Percentiles rank a stretch among this genome's conserved stretches.
Conservation (phyloP, 2,113 vertebrate genomes). For the Tetraodon nigroviridis region DNA sequence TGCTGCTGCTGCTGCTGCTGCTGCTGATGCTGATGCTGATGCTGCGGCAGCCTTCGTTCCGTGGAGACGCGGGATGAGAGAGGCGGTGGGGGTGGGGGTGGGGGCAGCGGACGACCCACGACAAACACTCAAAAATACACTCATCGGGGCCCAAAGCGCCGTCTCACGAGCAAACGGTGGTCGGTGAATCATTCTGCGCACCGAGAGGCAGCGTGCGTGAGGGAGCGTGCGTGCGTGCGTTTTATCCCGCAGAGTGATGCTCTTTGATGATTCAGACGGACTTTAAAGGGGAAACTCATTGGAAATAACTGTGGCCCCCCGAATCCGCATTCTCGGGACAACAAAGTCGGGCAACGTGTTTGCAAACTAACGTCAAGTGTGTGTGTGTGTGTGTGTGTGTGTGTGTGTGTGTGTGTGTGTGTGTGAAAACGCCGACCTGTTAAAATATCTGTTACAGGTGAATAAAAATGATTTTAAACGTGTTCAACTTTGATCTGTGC, state of each 20-base stretch:
- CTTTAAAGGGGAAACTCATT: conserved; percentile 17
- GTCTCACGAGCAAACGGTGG: conserved; percentile 60
- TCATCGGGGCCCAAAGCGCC: conserved; percentile 51
- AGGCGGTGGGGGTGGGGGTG: conserved; percentile 56
- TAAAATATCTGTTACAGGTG: too few species aligned
- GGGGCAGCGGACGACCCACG: conserved; percentile 64
- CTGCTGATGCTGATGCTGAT: conserved; percentile 62
- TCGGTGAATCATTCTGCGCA: conserved; percentile 63
- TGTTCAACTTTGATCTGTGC: too few species aligned
- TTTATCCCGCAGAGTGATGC: conserved; percentile 32
- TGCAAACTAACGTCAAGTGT: not conserved
- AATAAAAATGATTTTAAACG: too few species aligned
- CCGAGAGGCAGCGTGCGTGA: conserved; percentile 13
- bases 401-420: not conserved
- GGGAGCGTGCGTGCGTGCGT: conserved; percentile 18
- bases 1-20: conserved; percentile 61
- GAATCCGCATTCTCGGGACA: not conserved
- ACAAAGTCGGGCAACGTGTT: not conserved
- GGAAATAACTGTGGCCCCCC: not conserved
- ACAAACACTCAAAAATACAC: conserved; percentile 56
- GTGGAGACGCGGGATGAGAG: conserved; percentile 66
- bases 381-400: not conserved
- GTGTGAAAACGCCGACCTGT: not conserved
- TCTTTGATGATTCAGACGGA: conserved; percentile 30
- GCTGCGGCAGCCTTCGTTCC: conserved; percentile 64